Percentiles rank a stretch among this genome's conserved stretches.
These are phyloP conservation scores for Phalacrocorax aristotelis DNA, from an alignment of 2,113 vertebrate species.

Conservation along the genomic window DNA sequence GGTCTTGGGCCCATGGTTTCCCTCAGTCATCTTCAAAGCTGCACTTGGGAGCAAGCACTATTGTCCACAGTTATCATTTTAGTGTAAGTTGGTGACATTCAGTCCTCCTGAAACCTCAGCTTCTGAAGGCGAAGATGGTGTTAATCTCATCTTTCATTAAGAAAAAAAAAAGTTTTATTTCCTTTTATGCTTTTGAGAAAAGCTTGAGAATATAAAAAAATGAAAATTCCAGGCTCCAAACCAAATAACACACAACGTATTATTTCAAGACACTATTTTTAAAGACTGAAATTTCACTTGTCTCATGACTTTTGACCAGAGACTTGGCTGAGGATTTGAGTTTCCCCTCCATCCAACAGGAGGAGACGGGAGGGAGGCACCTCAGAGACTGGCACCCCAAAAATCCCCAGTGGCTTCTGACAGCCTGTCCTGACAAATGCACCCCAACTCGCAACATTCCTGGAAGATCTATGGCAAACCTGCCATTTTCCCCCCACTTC, in stretches of 20 bases:
- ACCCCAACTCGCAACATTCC: background rate
- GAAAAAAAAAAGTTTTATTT: background rate
- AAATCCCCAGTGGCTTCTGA: accelerated
- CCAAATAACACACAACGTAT: background rate
- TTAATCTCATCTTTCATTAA: background rate
- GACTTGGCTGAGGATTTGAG: background rate
- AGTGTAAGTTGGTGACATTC: background rate
- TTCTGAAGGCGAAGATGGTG: background rate
- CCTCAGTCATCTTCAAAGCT: background rate
- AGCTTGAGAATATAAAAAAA: background rate
- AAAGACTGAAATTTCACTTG: background rate
- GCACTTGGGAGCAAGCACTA: background rate
- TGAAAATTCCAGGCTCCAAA: background rate
- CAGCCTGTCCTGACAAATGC: background rate
- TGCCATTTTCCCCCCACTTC: accelerated
- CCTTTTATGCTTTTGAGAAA: background rate
- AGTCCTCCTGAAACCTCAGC: background rate
- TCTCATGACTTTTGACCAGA: background rate
- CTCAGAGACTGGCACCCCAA: background rate
- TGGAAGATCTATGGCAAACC: background rate
- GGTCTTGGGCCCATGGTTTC: background rate
- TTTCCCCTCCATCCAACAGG: background rate
- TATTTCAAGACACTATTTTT: conserved; percentile 11
- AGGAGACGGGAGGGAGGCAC: background rate
- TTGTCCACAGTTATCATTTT: background rate